These are phyloP conservation scores for Diuraphis noxia DNA, from an alignment of 1,140 invertebrate species.

Conservation along the genomic window DNA sequence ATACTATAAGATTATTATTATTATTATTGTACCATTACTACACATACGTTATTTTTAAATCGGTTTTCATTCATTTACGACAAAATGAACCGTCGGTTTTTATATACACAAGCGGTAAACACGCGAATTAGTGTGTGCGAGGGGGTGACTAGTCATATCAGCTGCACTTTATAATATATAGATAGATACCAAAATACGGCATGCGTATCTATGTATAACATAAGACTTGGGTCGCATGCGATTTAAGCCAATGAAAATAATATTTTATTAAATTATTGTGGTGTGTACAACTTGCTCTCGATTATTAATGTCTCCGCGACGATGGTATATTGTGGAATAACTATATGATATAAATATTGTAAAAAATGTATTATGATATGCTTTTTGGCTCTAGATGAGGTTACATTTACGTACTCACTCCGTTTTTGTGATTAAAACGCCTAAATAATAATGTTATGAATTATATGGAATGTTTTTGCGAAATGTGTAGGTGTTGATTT, in stretches of 20 bases:
- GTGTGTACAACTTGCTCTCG: neutral
- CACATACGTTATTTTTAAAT: neutral
- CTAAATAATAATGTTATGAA: neutral
- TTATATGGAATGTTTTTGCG: neutral
- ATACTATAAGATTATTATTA: neutral
- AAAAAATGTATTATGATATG: neutral
- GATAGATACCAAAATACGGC: neutral
- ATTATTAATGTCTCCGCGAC: neutral
- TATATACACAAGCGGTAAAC: too few species aligned
- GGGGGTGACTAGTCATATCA: neutral
- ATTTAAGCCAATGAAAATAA: neutral
- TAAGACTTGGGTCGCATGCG: neutral
- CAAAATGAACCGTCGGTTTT: neutral
- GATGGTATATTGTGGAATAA: constrained; percentile 7
- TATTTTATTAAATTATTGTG: neutral
- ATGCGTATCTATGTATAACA: neutral
- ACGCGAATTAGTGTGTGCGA: neutral
- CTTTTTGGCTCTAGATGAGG: neutral
- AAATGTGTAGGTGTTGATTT: neutral
- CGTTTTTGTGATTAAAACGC: neutral
- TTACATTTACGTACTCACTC: neutral
- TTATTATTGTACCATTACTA: neutral
- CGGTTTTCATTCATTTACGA: neutral
- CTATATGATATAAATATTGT: neutral
- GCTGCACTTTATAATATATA: neutral